Conservation (phyloP, 2,888 invertebrate species). For the Terebella lapidaria region DNA sequence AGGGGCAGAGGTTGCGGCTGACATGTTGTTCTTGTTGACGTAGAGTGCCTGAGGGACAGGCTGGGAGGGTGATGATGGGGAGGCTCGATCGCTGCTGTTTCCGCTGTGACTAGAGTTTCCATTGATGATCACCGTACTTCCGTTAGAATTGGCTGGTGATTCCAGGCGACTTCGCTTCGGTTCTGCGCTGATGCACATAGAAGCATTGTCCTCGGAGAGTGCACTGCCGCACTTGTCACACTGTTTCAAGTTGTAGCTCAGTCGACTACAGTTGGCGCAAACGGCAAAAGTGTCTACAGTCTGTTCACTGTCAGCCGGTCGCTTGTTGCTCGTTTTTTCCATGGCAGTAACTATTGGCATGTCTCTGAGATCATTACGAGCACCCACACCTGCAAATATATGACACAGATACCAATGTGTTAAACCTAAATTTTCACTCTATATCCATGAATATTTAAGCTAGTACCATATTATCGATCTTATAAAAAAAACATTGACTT, state of each 20-base stretch:
- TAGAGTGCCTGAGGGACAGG: background rate
- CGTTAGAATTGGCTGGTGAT: background rate
- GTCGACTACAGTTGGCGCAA: conserved; percentile 17
- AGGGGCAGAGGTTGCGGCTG: too few species aligned
- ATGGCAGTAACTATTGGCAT: too few species aligned
- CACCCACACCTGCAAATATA: too few species aligned
- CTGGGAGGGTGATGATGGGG: background rate
- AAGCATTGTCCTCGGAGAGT: conserved; percentile 13
- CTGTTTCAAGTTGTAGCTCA: conserved; percentile 14
- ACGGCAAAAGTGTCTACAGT: conserved; percentile 18
- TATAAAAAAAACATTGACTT: too few species aligned
- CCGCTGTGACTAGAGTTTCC: background rate
- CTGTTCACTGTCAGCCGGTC: conserved; percentile 12
- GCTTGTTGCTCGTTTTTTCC: background rate
- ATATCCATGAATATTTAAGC: too few species aligned
- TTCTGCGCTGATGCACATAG: conserved; percentile 14
- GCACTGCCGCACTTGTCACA: conserved; percentile 22
- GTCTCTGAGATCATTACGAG: too few species aligned
- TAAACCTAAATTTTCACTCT: too few species aligned
- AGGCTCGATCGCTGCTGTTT: background rate
- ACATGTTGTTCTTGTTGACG: too few species aligned
- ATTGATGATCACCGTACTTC: background rate
- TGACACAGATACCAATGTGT: too few species aligned
- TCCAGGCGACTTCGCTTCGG: conserved; percentile 17
- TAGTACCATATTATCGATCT: too few species aligned